Percentiles rank a stretch among this genome's conserved stretches.
Conservation (phyloP, 2,113 vertebrate species). For the Eurystomus gularis region DNA sequence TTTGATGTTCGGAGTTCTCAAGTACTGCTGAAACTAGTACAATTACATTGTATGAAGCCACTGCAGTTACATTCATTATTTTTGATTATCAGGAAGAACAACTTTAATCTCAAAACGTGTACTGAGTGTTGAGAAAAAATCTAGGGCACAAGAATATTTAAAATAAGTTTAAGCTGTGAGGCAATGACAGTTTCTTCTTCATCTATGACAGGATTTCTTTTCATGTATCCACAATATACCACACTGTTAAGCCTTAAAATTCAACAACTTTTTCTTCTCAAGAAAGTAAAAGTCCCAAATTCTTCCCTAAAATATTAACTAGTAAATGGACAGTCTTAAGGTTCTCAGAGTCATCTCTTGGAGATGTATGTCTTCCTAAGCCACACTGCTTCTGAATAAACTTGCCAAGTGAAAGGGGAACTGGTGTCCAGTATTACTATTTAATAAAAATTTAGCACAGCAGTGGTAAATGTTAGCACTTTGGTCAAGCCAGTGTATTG, state of each 20-base stretch:
- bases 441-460: background rate
- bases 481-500: background rate
- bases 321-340: background rate
- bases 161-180: background rate
- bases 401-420: background rate
- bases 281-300: background rate
- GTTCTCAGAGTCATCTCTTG: background rate
- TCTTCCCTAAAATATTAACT: constrained; percentile 27
- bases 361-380: background rate
- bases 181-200: constrained; percentile 37
- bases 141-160: constrained; percentile 47
- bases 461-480: background rate
- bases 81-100: constrained; percentile 9
- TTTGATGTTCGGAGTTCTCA: background rate
- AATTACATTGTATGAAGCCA: background rate
- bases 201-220: constrained; percentile 10
- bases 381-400: background rate
- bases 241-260: constrained; percentile 27
- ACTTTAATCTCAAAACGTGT: background rate
- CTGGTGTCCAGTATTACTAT: background rate
- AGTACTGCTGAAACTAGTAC: background rate
- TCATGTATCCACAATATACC: background rate
- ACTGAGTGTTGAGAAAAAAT: constrained; percentile 3
- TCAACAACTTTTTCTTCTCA: background rate
- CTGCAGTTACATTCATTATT: constrained; percentile 17